Evolutionary conservation across 2,888 invertebrate species (phyloP), one percentile per base, ranked within the genome.

Genomic region (Eupithecia abbreviata): DNA sequence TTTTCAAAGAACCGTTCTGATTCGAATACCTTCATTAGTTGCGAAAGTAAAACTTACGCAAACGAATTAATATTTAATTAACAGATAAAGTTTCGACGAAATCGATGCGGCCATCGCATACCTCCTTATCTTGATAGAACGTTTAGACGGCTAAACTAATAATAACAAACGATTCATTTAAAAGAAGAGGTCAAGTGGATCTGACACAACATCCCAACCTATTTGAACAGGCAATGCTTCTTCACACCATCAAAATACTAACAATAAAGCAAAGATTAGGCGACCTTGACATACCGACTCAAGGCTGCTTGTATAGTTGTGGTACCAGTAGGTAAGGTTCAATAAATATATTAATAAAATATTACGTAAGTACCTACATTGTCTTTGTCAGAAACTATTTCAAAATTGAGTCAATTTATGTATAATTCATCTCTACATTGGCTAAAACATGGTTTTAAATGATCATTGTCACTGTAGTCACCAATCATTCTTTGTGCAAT

Each of bases 251-350:
- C 79, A 80, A 78, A 80, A 79, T 80, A 80, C 77, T 80, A 80
- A 82, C 81, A 78, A 81, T 75, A 82, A 80, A 79, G 81, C 81
- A 80, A 82, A 84, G 83, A 83, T 84, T 80, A 79, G 78, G 76
- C 84, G 90, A 87, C 91, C 92, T 92, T 92, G 90, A 91, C 91
- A 91, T 82, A 85, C 81, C 82, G 84, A 83, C 83, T 86, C 88
- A 88, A 90, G 88, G 89, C 83, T 88, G 83, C 84, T 82, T 81
- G 78, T 80, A 82, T 80, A 82, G 81, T 78, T 81, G 80, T 80
- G 30, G 45, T 49, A 80, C 75, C 79, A 82, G 80, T 82, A 81
- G 82, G 66, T 81, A 82, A 80, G 79, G 80, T 81, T 82, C 72
- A 80, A 85, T 82, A 85, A 83, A 83, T 82, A 81, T 83, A 82